Evolutionary conservation across 1,140 invertebrate genomes (phyloP), one percentile per base, ranked within the genome.

Genomic region (Cherax quadricarinatus): DNA sequence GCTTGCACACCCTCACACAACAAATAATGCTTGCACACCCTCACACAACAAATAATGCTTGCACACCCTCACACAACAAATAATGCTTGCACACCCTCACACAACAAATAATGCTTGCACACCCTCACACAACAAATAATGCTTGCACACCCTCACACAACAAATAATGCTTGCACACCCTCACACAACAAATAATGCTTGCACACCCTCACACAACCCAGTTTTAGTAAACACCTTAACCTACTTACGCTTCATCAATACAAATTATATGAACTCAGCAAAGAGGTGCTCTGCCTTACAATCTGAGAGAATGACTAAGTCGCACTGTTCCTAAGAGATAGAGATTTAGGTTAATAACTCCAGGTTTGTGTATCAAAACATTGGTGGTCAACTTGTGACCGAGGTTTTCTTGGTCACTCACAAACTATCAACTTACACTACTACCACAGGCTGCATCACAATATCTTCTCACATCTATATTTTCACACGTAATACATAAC

Each of bases 341-440:
- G 4, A 30, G n/a, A 30, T n/a, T 12, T n/a, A 21, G 24, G 70
- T 75, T n/a, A 75, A 30, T n/a, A 53, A 62, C 51, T 84, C 53
- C 82, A 84, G 57, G n/a, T 51, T 21, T 62, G n/a, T 24, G 53
- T 30, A 84, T 41, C 30, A 84, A 41, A 85, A 62, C 83, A 85
- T 48, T 70, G 48, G 5, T n/a, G 24, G 49, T 62, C 60, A n/a
- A 21, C 60, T 70, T 66, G 48, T 24, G n/a, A n/a, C 24, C 30
- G 82, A 41, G 9, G 16, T 30, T 41, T 30, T 84, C 62, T 24
- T n/a, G 30, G n/a, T 30, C 53, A 24, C 21, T n/a, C 62, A 41
- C 48, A 24, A 57, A 41, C 30, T 85, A 85, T 66, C 83, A 85
- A 18, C 62, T 49, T 48, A 0, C 41, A 48, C 24, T 24, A 30